phyloP scores from a whole-genome alignment of 1,140 invertebrate species.

The Himalopsyche phryganea region DNA sequence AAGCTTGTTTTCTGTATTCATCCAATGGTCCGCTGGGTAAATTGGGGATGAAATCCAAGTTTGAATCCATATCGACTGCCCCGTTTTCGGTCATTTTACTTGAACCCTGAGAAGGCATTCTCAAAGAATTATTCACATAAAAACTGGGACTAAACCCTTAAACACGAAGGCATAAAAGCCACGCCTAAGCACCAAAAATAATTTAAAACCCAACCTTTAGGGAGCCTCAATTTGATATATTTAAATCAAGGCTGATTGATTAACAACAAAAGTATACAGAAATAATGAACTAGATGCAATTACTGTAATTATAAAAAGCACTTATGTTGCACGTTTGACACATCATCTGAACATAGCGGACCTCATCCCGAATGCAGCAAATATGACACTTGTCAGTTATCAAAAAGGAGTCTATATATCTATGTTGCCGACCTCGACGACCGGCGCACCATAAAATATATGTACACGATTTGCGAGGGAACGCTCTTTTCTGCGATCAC shows the following conservation, averaged over 20 bases:
- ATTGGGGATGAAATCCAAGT: slow-evolving; percentile 48
- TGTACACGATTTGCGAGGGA: too few species aligned
- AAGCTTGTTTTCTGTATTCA: slow-evolving; percentile 65
- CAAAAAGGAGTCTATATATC: too few species aligned
- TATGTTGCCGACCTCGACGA: too few species aligned
- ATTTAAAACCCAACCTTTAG: slow-evolving; percentile 11
- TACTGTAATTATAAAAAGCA: background rate
- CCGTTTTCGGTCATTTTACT: background rate
- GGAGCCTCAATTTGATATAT: slow-evolving; percentile 8
- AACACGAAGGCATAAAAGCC: slow-evolving; percentile 13
- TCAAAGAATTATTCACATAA: slow-evolving; percentile 1
- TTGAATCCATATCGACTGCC: background rate
- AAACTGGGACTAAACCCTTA: slow-evolving; percentile 3
- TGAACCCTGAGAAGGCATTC: slow-evolving; percentile 3
- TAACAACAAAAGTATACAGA: too few species aligned
- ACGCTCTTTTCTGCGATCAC: too few species aligned
- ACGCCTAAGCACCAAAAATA: slow-evolving; percentile 28
- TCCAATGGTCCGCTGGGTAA: slow-evolving; percentile 67
- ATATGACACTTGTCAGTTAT: too few species aligned
- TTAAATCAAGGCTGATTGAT: background rate
- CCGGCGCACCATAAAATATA: too few species aligned
- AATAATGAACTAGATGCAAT: background rate
- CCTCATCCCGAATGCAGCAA: background rate
- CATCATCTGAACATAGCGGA: background rate
- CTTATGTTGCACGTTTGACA: background rate